Conservation (phyloP, 2,797 vertebrate genomes). For the Rhinoraja longicauda region DNA sequence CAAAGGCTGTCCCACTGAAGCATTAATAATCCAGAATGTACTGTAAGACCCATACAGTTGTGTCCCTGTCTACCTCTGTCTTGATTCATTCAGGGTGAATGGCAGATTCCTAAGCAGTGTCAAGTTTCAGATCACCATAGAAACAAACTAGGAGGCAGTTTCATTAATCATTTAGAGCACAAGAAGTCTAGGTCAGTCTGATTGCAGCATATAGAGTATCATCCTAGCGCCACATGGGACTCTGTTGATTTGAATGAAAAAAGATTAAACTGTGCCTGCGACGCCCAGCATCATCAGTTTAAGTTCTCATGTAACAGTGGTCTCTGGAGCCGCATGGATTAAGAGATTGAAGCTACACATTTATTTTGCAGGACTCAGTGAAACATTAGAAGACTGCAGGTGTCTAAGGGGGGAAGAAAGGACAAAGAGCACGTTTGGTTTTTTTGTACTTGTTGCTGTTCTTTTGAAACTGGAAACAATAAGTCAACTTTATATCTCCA, state of each 20-base stretch:
- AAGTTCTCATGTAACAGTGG: conserved; percentile 93
- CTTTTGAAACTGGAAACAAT: conserved; percentile 81
- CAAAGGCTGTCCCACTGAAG: conserved; percentile 29
- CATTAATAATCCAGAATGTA: conserved; percentile 40
- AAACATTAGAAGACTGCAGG: conserved; percentile 95
- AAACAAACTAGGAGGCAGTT: conserved; percentile 96
- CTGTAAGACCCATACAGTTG: conserved; percentile 46
- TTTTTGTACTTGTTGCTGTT: conserved; percentile 68
- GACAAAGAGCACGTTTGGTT: conserved; percentile 63
- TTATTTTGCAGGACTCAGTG: conserved; percentile 94
- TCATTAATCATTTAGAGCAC: conserved; percentile 99
- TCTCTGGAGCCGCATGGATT: conserved; percentile 96
- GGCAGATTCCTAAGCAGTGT: conserved; percentile 93
- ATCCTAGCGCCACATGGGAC: conserved; percentile 83
- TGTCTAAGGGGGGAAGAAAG: conserved; percentile 72
- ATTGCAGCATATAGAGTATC: conserved; percentile 99
- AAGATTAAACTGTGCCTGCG: conserved; percentile 79
- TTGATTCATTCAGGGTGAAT: conserved; percentile 65
- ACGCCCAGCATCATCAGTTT: conserved; percentile 80
- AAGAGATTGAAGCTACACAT: conserved; percentile 94
- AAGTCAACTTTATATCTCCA: conserved; percentile 80
- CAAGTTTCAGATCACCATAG: conserved; percentile 93
- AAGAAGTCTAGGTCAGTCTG: conserved; percentile 99
- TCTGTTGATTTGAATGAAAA: conserved; percentile 94
- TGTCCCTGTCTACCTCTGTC: conserved; percentile 52